A percentile compares a stretch with the other conserved stretches of the same genome.
Evolutionary conservation across 2,113 vertebrate species (phyloP).

Genomic region (Tretioscincus oriximinensis): DNA sequence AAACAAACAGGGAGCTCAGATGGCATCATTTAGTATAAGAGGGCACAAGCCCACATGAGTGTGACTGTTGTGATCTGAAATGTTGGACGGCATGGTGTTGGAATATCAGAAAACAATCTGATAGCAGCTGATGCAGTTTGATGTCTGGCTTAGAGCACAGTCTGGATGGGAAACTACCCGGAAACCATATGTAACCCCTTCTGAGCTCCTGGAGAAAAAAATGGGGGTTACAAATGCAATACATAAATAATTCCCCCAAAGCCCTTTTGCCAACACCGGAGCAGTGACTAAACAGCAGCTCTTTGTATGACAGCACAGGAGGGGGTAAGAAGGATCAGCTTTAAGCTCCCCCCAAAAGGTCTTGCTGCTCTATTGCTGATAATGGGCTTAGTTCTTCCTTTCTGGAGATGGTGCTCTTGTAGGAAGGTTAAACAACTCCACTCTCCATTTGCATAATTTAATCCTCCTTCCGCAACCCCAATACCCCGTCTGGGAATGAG

Average conservation of each 20-base stretch:
- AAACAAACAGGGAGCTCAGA: not conserved
- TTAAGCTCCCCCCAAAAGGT: slow-evolving; percentile 42
- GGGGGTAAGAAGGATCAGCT: slow-evolving; percentile 44
- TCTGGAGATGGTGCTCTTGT: slow-evolving; percentile 9
- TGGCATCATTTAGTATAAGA: not conserved
- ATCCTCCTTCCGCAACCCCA: slow-evolving; percentile 23
- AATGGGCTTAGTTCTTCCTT: slow-evolving; percentile 58
- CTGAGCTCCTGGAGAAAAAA: slow-evolving; percentile 9
- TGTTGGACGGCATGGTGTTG: not conserved
- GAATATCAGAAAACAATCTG: not conserved
- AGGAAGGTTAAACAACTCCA: slow-evolving; percentile 63
- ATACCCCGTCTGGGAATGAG: slow-evolving; percentile 42
- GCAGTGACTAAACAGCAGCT: slow-evolving; percentile 22
- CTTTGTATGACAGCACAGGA: slow-evolving; percentile 28
- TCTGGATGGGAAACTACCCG: not conserved
- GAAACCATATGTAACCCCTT: slow-evolving; percentile 19
- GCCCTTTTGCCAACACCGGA: not conserved
- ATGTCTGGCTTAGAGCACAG: not conserved
- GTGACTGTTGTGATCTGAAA: not conserved
- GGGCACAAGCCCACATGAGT: not conserved
- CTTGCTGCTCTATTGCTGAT: slow-evolving; percentile 56
- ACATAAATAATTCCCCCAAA: slow-evolving; percentile 24
- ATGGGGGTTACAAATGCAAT: slow-evolving; percentile 12
- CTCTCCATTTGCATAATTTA: slow-evolving; percentile 63
- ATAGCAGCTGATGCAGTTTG: not conserved